Base-by-base conservation (phyloP, 2,797 vertebrate species). In the Psittacula echo region DNA sequence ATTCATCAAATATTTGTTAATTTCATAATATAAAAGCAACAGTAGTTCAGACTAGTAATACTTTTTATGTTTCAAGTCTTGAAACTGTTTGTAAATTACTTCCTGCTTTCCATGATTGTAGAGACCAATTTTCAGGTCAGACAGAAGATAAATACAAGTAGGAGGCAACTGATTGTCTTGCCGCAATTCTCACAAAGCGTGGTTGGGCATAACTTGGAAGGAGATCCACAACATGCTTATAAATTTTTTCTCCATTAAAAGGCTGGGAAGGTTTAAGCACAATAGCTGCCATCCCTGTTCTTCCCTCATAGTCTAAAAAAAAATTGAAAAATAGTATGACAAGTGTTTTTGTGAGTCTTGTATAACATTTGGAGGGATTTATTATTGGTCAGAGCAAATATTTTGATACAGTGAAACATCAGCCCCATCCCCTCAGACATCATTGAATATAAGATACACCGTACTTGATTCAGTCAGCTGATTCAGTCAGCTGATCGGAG, bases 231-330 rank as follows among this genome's bases (percentile, higher is more conserved):
- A 98, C 93, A 15, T 98, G 98, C 61, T 96, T 94, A 77, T 98
- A 98, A 54, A 98, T 66, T 82, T 87, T 95, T 65, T 94, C 67
- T 94, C 98, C 97, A 50, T 98, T 97, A 89, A 98, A 98, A 83
- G 74, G 29, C 37, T 92, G 66, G 26, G 92, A 90, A 84, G 93
- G 85, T 77, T 97, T 97, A 89, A 98, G 84, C 14, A 97, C 98
- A 80, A 98, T 92, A 60, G 98, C 97, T 72, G 98, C 98, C 98
- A 98, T 99, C 54, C 98, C 98, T 77, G 96, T 93, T 89, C 97
- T 97, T 61, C 98, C 98, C 97, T 99, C 98, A n/a, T 98, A 98
- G 45, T 98, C 98, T 98, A 34, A 61, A 56, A 93, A 93, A 94
- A 79, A 71, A 61, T 20, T 51, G 11, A 20, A 67, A 77, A 61